These are phyloP conservation scores for Corvus hawaiiensis DNA, from an alignment of 2,113 vertebrate species.

Conservation along the genomic window DNA sequence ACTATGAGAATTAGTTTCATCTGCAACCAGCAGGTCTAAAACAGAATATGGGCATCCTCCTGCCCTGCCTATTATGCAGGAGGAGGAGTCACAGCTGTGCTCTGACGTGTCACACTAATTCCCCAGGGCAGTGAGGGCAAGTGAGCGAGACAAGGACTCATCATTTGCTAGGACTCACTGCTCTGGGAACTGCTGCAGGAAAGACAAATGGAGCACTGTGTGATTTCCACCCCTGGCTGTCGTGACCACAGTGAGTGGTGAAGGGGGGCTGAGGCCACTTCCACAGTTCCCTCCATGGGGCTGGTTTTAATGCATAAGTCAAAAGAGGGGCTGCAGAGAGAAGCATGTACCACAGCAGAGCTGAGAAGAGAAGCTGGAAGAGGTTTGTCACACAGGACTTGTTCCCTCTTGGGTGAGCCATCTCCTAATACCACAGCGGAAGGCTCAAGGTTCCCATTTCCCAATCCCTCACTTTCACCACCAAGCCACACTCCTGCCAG, in stretches of 20 bases:
- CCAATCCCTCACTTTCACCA: not conserved
- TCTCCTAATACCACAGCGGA: not conserved
- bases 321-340: not conserved
- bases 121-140: not conserved
- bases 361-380: not conserved
- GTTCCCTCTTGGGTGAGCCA: not conserved
- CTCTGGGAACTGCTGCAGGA: not conserved
- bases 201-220: not conserved
- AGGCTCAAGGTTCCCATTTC: not conserved
- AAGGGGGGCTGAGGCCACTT: not conserved
- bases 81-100: not conserved
- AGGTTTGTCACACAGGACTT: not conserved
- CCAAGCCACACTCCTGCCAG: accelerated
- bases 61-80: not conserved
- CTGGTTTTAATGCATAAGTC: not conserved
- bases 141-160: not conserved
- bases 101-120: not conserved
- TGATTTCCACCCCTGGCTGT: not conserved
- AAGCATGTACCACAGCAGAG: not conserved
- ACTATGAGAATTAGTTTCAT: not conserved
- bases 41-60: not conserved
- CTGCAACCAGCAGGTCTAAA: not conserved
- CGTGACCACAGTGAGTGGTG: not conserved
- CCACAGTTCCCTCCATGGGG: not conserved
- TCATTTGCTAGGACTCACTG: not conserved